These are phyloP conservation scores for Macaria liturata DNA, from an alignment of 2,888 invertebrate species.

Conservation along the genomic window DNA sequence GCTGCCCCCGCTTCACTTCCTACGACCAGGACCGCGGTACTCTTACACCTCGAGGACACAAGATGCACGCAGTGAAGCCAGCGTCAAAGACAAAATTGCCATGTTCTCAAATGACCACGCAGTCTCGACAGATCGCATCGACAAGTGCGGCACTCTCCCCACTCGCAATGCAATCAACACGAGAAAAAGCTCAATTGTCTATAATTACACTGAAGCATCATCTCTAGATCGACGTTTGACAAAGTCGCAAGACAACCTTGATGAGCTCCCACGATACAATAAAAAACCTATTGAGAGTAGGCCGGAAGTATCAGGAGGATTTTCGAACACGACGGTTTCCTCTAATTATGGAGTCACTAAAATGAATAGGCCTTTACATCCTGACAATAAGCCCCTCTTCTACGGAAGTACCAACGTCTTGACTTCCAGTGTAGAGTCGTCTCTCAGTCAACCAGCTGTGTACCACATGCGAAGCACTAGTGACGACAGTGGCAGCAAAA, in stretches of 20 bases:
- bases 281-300: conserved; percentile 62
- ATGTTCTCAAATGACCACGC: conserved; percentile 88
- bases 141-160: conserved; percentile 73
- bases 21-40: conserved; percentile 65
- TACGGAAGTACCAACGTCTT: conserved; percentile 75
- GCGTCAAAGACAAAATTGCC: conserved; percentile 93
- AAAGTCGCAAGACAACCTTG: conserved; percentile 77
- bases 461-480: conserved; percentile 73
- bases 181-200: conserved; percentile 60
- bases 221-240: conserved; percentile 73
- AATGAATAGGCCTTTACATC: conserved; percentile 45
- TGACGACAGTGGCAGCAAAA: conserved; percentile 67
- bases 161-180: conserved; percentile 52
- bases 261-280: conserved; percentile 73
- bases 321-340: conserved; percentile 59
- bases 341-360: conserved; percentile 47
- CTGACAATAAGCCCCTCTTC: conserved; percentile 67
- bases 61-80: conserved; percentile 91
- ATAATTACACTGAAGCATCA: conserved; percentile 63
- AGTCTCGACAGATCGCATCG: conserved; percentile 65
- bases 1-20: conserved; percentile 56
- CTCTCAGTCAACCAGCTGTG: conserved; percentile 53
- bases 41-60: conserved; percentile 84
- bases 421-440: conserved; percentile 55
- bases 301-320: conserved; percentile 79